Evolutionary conservation across 2,888 invertebrate species (phyloP), one percentile per base, ranked within the genome.

Genomic region (Drosophila neoperkinsi): DNA sequence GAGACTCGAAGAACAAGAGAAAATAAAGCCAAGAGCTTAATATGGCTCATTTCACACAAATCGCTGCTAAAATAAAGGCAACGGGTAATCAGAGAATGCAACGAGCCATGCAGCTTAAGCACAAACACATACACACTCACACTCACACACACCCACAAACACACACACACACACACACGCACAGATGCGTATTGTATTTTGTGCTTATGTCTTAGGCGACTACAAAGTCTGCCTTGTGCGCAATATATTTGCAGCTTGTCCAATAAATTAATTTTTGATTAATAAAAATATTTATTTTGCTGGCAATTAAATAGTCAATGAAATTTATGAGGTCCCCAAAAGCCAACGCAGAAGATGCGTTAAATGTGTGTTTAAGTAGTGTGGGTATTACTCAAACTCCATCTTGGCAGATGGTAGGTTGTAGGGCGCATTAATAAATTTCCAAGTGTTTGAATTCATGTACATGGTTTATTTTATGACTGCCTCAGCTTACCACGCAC

Each of bases 381-480:
- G 21, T 30, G 50, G 51, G 33, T 58, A 74, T 71, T 66, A 66
- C 67, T 57, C 59, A 71, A 62, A 71, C 52, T 60, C 53, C 43
- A 50, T 53, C 61, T 50, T 43, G 28, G 11, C 25, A 13, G 18
- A 18, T n/a, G 11, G 25, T 3, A 4, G 34, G 33, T 57, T 57
- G 31, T 10, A 16, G 62, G 58, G 31, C 62, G 61, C 83, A 81
- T 86, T 86, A 88, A 87, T 87, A 87, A 88, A 88, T 88, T 81
- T 77, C 82, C 82, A 81, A 88, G 81, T 74, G 82, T 86, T 79
- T 77, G 72, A 66, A 77, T 68, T 66, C 77, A 61, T 58, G 81
- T 77, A 71, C 71, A 77, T 71, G 80, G 79, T 77, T 81, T 82
- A 82, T 79, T 88, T 85, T 73, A 85, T 88, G 88, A 70, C 79